Conservation (phyloP, 2,113 vertebrate species). For the Isurus oxyrinchus region DNA sequence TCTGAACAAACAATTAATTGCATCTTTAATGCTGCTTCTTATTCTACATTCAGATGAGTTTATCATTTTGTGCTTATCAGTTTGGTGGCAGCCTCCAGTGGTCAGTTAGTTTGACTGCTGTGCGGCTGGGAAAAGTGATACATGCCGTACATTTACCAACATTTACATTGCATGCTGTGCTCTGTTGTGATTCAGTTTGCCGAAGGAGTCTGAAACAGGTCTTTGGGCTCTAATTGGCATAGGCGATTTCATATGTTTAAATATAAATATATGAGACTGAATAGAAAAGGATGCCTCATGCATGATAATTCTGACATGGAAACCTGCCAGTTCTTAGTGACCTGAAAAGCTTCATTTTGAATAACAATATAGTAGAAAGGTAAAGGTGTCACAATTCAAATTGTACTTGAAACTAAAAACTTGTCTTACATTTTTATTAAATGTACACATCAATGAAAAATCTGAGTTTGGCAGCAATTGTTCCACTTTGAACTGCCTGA, state of each 20-base stretch:
- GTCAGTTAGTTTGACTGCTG: neutral
- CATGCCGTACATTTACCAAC: neutral
- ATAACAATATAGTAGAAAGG: neutral
- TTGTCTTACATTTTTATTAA: neutral
- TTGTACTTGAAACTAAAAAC: neutral
- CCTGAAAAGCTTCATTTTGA: neutral
- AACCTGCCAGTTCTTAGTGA: neutral
- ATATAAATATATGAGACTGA: neutral
- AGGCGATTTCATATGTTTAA: neutral
- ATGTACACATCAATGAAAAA: neutral
- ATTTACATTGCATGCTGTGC: neutral
- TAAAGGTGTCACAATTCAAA: neutral
- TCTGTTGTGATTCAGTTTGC: neutral
- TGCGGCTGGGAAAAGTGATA: too few species aligned
- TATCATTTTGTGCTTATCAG: neutral
- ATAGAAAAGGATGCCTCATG: neutral
- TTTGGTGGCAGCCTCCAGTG: neutral
- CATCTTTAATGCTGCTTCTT: neutral
- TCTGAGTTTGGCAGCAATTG: neutral
- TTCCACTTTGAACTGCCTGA: neutral
- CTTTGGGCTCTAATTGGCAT: neutral
- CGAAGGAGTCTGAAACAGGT: neutral
- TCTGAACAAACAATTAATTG: neutral
- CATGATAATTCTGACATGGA: neutral
- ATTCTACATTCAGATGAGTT: neutral